Conservation (phyloP, 2,888 invertebrate genomes). For the Eudemis profundana region DNA sequence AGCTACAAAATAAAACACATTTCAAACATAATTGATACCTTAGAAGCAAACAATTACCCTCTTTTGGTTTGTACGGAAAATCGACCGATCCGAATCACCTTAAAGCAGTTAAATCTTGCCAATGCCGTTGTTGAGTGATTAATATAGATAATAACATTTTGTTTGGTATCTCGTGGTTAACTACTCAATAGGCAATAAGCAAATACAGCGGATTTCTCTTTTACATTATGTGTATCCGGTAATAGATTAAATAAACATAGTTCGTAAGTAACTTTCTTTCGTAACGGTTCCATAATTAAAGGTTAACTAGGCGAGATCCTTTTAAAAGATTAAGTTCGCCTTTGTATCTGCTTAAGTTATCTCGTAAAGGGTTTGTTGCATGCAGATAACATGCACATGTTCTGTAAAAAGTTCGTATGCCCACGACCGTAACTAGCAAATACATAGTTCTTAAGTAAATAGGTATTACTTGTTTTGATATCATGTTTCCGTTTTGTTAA, state of each 20-base stretch:
- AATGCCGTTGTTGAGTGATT: no score
- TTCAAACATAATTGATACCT: no score
- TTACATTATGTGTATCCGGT: conserved; percentile 1
- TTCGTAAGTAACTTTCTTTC: conserved; percentile 11
- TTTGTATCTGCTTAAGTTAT: conserved; percentile 26
- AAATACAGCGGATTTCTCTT: no score
- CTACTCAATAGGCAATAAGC: no score
- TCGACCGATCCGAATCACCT: no score
- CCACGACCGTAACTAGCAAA: conserved; percentile 2
- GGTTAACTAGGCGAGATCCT: conserved; percentile 25
- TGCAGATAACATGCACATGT: conserved; percentile 26
- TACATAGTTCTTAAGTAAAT: background rate
- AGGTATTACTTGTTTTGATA: background rate
- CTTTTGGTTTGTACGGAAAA: no score
- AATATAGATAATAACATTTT: no score
- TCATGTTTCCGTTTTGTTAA: no score
- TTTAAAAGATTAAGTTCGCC: conserved; percentile 25
- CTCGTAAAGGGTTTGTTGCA: conserved; percentile 26
- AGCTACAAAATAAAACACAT: no score
- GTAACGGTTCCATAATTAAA: conserved; percentile 30
- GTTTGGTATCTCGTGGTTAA: no score
- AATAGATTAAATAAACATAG: background rate
- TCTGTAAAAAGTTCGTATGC: conserved; percentile 11
- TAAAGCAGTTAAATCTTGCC: no score
- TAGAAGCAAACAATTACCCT: no score